These are phyloP conservation scores for Rhopalosiphum maidis DNA, from an alignment of 1,140 invertebrate species.

Conservation along the genomic window DNA sequence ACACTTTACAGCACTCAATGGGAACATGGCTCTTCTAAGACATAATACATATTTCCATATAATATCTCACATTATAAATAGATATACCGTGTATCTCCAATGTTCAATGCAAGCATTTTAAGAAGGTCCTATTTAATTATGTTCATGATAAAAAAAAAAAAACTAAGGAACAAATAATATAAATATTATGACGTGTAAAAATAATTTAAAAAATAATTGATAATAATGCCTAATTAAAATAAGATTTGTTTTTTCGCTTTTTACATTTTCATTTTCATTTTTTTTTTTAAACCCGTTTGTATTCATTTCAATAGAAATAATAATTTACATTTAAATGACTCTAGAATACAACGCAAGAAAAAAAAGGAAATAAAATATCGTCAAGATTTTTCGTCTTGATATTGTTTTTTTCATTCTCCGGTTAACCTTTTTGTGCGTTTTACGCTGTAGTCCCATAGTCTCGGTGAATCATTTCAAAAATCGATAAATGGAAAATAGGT, in stretches of 20 bases:
- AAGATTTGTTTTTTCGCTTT: neutral
- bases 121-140: neutral
- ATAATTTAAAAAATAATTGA: neutral
- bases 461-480: conserved; percentile 13
- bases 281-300: neutral
- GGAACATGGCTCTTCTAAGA: neutral
- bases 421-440: conserved; percentile 9
- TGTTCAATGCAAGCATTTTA: neutral
- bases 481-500: conserved; percentile 21
- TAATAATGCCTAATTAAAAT: conserved; percentile 13
- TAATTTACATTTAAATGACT: conserved; percentile 18
- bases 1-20: neutral
- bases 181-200: conserved; percentile 12
- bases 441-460: neutral
- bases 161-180: neutral
- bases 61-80: neutral
- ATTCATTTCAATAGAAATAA: neutral
- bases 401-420: neutral
- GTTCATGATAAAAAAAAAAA: neutral
- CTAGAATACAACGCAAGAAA: neutral
- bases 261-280: neutral
- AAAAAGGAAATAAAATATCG: neutral
- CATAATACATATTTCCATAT: neutral
- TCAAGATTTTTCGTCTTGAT: conserved; percentile 13
- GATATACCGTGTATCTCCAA: neutral